phyloP scores from a whole-genome alignment of 1,140 invertebrate genomes.

The Pseudomyrmex dendroicus region DNA sequence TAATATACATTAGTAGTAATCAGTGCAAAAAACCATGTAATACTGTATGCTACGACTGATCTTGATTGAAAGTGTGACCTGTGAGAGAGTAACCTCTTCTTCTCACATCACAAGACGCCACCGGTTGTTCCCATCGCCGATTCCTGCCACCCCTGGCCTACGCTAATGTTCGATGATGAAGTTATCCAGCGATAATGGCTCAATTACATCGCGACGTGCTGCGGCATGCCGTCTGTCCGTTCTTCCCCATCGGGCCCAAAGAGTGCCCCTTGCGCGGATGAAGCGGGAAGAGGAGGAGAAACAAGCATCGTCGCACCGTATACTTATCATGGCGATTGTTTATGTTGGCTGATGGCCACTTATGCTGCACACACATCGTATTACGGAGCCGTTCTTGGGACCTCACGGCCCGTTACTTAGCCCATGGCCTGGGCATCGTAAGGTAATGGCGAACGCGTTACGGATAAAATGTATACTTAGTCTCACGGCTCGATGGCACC shows the following conservation, averaged over 20 bases:
- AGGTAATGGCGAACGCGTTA: conserved; percentile 86
- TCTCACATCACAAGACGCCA: neutral
- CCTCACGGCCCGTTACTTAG: conserved; percentile 81
- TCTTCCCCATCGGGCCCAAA: conserved; percentile 71
- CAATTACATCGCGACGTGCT: conserved; percentile 79
- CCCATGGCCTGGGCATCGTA: conserved; percentile 81
- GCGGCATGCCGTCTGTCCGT: conserved; percentile 59
- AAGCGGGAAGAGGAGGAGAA: conserved; percentile 29
- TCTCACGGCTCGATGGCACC: conserved; percentile 78
- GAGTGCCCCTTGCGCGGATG: conserved; percentile 21
- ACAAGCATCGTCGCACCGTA: conserved; percentile 80
- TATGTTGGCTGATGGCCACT: conserved; percentile 86
- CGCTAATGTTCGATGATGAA: conserved; percentile 84
- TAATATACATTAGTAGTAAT: neutral
- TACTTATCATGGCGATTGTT: conserved; percentile 85
- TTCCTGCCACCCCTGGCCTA: conserved; percentile 60
- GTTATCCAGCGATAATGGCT: conserved; percentile 86
- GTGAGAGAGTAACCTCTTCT: neutral
- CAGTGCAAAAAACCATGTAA: no score
- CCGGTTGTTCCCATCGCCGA: conserved; percentile 30
- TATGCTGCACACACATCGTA: conserved; percentile 83
- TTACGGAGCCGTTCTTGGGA: conserved; percentile 75
- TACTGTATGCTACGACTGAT: no score
- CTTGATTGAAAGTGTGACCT: neutral
- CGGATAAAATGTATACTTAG: conserved; percentile 86